Evolutionary conservation across 2,888 invertebrate species (phyloP).

Genomic region (Melikaiella ostensackeni): DNA sequence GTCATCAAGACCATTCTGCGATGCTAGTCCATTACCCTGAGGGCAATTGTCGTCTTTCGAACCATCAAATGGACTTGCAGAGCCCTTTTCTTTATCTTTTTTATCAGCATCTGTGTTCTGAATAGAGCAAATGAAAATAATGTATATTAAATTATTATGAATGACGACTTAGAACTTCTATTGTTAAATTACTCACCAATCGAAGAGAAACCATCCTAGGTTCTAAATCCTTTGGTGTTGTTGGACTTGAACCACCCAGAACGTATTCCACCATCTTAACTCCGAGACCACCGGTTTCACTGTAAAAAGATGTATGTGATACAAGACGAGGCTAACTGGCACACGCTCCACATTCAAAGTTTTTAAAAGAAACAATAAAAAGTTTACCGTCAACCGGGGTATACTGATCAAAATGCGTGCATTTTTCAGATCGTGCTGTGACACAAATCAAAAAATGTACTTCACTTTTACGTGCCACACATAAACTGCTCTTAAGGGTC

Average conservation of each 20-base stretch:
- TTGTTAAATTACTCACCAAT: constrained; percentile 68
- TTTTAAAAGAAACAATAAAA: too few relatives aligned
- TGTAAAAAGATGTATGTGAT: constrained; percentile 73
- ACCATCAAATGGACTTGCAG: constrained; percentile 79
- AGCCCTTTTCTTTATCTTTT: constrained; percentile 80
- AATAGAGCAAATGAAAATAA: constrained; percentile 40
- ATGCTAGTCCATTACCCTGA: constrained; percentile 79
- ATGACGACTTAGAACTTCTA: not conserved
- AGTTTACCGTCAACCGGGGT: too few relatives aligned
- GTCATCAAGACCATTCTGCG: constrained; percentile 88
- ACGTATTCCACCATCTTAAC: constrained; percentile 99
- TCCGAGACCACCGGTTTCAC: constrained; percentile 93
- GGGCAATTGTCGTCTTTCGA: constrained; percentile 80
- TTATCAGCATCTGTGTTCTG: constrained; percentile 75
- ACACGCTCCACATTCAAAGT: too few relatives aligned
- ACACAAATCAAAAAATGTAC: too few relatives aligned
- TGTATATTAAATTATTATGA: not conserved
- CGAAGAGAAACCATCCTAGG: constrained; percentile 73
- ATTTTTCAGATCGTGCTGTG: too few relatives aligned
- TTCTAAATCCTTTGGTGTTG: constrained; percentile 78
- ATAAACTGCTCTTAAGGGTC: too few relatives aligned
- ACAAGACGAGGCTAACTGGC: not conserved
- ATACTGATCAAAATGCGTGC: too few relatives aligned
- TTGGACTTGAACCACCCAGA: constrained; percentile 94
- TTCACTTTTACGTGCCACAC: too few relatives aligned